Conservation (phyloP, 2,797 vertebrate genomes). For the Oceanodroma leucorhoa region DNA sequence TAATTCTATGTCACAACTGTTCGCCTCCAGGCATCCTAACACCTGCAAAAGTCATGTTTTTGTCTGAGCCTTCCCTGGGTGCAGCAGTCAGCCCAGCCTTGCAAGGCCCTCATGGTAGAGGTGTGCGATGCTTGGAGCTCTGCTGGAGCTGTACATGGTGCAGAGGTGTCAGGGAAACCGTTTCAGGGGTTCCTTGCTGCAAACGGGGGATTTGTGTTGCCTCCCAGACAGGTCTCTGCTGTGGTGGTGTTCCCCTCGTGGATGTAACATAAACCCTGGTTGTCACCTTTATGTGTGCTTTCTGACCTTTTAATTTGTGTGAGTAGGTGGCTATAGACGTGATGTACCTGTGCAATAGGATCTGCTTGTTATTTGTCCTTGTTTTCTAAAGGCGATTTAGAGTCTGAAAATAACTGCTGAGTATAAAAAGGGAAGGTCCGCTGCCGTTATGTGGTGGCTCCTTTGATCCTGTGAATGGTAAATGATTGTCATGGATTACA, state of each 20-base stretch:
- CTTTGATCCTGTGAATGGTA: background rate
- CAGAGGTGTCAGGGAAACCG: background rate
- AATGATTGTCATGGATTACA: background rate
- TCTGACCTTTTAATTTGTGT: background rate
- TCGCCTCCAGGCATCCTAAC: background rate
- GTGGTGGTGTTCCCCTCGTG: fast-evolving
- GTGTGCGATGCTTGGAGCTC: background rate
- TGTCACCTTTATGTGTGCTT: background rate
- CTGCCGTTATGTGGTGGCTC: background rate
- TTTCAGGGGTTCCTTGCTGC: background rate
- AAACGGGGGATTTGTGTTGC: background rate
- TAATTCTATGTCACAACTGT: background rate
- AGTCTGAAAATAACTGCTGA: background rate
- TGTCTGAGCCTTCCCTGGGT: background rate
- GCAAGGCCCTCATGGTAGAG: background rate
- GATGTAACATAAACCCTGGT: background rate
- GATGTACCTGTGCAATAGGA: background rate
- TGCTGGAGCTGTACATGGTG: background rate
- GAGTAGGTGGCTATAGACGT: background rate
- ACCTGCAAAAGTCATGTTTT: background rate
- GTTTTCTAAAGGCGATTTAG: background rate
- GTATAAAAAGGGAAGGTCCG: background rate
- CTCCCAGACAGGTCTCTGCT: background rate
- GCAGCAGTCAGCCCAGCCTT: background rate
- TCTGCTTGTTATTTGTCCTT: background rate